Percentiles rank a stretch among this genome's conserved stretches.
These are phyloP conservation scores for Drosophila monieri DNA, from an alignment of 2,888 invertebrate genomes.

Conservation along the genomic window DNA sequence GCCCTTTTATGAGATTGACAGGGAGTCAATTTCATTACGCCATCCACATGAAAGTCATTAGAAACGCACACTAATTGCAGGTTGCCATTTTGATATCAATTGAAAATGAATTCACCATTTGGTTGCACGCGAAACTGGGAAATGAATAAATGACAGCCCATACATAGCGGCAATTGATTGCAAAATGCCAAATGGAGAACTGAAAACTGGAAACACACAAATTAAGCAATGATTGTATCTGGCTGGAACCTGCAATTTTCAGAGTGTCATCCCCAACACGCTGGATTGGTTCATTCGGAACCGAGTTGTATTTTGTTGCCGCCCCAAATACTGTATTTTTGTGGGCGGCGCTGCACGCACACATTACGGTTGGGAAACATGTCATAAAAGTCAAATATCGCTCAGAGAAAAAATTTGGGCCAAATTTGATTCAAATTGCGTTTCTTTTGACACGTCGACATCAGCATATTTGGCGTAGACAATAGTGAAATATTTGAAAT, in stretches of 20 bases:
- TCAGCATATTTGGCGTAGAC: slow-evolving; percentile 31
- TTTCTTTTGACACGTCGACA: slow-evolving; percentile 37
- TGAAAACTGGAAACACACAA: slow-evolving; percentile 44
- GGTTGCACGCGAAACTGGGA: slow-evolving; percentile 38
- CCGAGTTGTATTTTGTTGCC: neutral
- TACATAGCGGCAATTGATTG: slow-evolving; percentile 55
- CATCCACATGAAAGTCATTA: slow-evolving; percentile 46
- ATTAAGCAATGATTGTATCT: slow-evolving; percentile 55
- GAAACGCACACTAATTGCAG: slow-evolving; percentile 48
- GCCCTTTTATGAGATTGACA: slow-evolving; percentile 37
- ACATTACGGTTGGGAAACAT: slow-evolving; percentile 39
- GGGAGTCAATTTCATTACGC: slow-evolving; percentile 7
- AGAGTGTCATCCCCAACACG: slow-evolving; percentile 27
- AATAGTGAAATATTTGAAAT: slow-evolving; percentile 43
- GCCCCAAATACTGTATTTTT: slow-evolving; percentile 40
- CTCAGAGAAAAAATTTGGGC: slow-evolving; percentile 15
- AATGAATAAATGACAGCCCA: slow-evolving; percentile 45
- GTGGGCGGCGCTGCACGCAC: slow-evolving; percentile 38
- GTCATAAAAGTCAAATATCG: slow-evolving; percentile 51
- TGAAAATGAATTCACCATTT: slow-evolving; percentile 28
- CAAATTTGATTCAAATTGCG: slow-evolving; percentile 47
- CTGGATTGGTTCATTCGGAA: slow-evolving; percentile 26
- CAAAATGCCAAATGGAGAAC: slow-evolving; percentile 50
- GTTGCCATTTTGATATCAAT: slow-evolving; percentile 49
- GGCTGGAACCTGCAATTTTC: slow-evolving; percentile 25